Evolutionary conservation across 1,140 invertebrate species (phyloP), one percentile per base, ranked within the genome.

Genomic region (Phenacoccus solenopsis): DNA sequence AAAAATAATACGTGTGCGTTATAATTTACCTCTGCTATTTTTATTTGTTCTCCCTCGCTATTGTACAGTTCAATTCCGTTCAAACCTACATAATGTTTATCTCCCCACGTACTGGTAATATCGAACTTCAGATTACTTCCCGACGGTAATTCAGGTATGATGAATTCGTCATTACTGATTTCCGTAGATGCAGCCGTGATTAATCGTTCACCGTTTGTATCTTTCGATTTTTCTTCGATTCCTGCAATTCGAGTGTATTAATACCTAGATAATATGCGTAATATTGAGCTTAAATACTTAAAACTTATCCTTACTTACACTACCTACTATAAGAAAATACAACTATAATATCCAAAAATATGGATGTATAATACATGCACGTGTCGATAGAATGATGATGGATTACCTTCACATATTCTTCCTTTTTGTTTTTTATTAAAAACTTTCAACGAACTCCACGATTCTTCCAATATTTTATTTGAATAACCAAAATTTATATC

Each of bases 41-140:
- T 73, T 2, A 83, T 81, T 7, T 81, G 78, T 73, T 84, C 79
- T 9, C 90, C 90, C 61, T 80, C 80, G 69, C 78, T 78, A 70
- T 84, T 84, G 76, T 91, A 92, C 69, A 92, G 79, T 79, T 93
- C 90, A 49, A 93, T 84, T 0, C 90, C 90, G 76, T 90, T 91
- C 13, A 93, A 77, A 12, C 90, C 90, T 67, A 92, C 84, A 75
- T 88, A 89, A 79, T 88, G 84, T 73, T 85, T 84, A 76, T 93
- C 90, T n/a, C 90, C 90, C 90, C 90, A 93, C 21, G 90, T 91
- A 4, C 82, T 84, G 56, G 83, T 80, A 72, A 93, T 88, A 76
- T 88, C 85, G 27, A 93, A 80, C 69, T 84, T 82, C 70, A 93
- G 76, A 67, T 84, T 75, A 74, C 82, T 78, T 13, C 90, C 90